Conservation (phyloP, 1,140 invertebrate species). For the Mizuhopecten yessoensis region DNA sequence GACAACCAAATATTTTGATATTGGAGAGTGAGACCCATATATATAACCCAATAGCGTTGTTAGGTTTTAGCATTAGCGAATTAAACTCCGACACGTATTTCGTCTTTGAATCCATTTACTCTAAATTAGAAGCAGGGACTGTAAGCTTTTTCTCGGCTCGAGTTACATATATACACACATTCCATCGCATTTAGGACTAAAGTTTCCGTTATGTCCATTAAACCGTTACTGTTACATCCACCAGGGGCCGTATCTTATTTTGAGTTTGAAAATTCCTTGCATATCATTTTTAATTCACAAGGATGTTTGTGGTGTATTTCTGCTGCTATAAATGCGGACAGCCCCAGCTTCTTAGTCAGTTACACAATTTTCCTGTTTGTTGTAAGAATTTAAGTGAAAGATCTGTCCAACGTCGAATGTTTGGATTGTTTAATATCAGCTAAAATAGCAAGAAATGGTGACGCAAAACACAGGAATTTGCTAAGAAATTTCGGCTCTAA, state of each 20-base stretch:
- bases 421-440: neutral
- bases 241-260: neutral
- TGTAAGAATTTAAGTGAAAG: neutral
- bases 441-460: too few relatives aligned
- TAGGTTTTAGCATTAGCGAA: neutral
- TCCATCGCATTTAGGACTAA: neutral
- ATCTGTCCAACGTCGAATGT: neutral
- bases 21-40: too few relatives aligned
- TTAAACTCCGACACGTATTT: neutral
- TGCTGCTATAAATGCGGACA: neutral
- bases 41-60: neutral
- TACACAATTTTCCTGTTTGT: neutral
- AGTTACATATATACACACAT: slow-evolving; percentile 16
- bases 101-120: neutral
- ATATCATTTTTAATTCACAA: neutral
- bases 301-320: neutral
- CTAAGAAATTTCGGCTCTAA: too few relatives aligned
- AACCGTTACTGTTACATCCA: neutral
- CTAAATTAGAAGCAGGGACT: neutral
- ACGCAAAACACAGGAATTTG: too few relatives aligned
- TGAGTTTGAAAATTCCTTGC: neutral
- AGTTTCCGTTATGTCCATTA: too few relatives aligned
- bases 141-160: slow-evolving; percentile 5
- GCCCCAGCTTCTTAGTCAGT: neutral
- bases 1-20: neutral